Conservation (phyloP, 1,140 invertebrate species). For the Bombyx mandarina region DNA sequence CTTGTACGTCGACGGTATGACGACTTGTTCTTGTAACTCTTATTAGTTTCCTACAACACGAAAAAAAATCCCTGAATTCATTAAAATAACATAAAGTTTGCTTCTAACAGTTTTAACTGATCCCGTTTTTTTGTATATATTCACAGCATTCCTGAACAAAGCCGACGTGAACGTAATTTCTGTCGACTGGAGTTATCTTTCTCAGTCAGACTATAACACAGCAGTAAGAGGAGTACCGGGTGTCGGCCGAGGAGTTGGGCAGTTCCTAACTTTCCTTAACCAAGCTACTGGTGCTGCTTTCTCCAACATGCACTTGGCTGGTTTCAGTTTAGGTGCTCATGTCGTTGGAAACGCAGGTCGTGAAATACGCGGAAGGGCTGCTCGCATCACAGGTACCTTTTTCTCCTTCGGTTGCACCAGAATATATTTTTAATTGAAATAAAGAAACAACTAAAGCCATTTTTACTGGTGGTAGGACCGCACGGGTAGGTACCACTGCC, state of each 20-base stretch:
- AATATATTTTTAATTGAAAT: too few species aligned
- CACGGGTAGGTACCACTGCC: too few species aligned
- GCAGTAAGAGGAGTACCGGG: slow-evolving; percentile 56
- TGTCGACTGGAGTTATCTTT: slow-evolving; percentile 75
- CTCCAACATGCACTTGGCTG: slow-evolving; percentile 84
- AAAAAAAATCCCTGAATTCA: too few species aligned
- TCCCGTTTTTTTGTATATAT: too few species aligned
- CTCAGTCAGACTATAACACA: slow-evolving; percentile 57
- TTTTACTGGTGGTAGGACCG: too few species aligned
- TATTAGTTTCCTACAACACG: too few species aligned
- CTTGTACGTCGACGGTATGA: too few species aligned
- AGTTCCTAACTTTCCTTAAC: slow-evolving; percentile 63
- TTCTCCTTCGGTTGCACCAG: too few species aligned
- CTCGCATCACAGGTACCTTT: slow-evolving; percentile 26
- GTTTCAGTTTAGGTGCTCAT: slow-evolving; percentile 90
- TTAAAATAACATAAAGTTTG: too few species aligned
- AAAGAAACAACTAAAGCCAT: too few species aligned
- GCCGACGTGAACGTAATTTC: slow-evolving; percentile 73
- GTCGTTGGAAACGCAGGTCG: slow-evolving; percentile 84
- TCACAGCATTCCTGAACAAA: slow-evolving; percentile 33
- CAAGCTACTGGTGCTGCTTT: slow-evolving; percentile 24
- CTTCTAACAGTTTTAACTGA: too few species aligned
- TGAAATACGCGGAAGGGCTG: slow-evolving; percentile 21
- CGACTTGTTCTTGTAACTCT: too few species aligned
- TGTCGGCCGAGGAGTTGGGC: slow-evolving; percentile 48